Evolutionary conservation across 2,888 invertebrate species (phyloP), one percentile per base, ranked within the genome.

Genomic region (Bedellia somnulentella): DNA sequence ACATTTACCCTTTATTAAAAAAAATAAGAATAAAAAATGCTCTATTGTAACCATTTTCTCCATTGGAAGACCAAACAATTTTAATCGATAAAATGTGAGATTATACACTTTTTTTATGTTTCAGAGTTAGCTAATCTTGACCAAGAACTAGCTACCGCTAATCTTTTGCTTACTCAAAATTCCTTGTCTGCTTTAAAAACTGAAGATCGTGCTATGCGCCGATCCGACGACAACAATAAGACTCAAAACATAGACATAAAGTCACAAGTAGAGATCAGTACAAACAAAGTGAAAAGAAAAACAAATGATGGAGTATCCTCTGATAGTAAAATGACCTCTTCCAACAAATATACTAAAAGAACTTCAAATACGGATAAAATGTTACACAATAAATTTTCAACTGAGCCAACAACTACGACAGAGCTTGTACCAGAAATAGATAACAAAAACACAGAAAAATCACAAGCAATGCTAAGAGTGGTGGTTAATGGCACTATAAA

Each of bases 401-500:
- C 40, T 15, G 37, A 43, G 17, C 25, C 31, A 12, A 35, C 32
- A n/a, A 44, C n/a, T n/a, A n/a, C n/a, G n/a, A n/a, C n/a, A n/a
- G n/a, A n/a, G n/a, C n/a, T n/a, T n/a, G n/a, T n/a, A n/a, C n/a
- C 44, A 34, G 34, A 38, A 10, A 42, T 37, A n/a, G 46, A 49
- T 18, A 40, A 36, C 3, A 37, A 42, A 3, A 36, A 51, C 2
- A 63, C 61, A 8, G 62, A 64, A 32, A 60, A 62, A 36, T 63
- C 64, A 0, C 67, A 66, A 30, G 56, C 49, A 4, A 52, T 62
- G 1, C 52, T 73, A 1, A 63, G 56, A 40, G 60, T 73, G 13
- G 51, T 64, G 30, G 56, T 75, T 2, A 75, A 75, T 27, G 73
- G 73, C 14, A 73, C 73, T 10, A 67, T 73, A 3, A 73, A 75